Evolutionary conservation across 2,888 invertebrate species (phyloP).

Genomic region (Carabus problematicus): DNA sequence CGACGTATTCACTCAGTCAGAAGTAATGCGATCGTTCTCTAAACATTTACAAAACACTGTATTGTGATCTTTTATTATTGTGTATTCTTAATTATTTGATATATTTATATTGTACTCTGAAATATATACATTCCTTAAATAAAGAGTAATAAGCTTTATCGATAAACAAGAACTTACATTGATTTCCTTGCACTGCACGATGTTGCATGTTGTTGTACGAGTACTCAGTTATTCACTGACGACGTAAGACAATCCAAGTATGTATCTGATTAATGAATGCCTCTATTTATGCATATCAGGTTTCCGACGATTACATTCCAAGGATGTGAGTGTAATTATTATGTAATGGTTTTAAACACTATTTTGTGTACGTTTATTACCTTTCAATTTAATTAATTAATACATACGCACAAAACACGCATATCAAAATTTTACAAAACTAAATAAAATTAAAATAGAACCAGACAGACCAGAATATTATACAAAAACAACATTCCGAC

Average conservation of each 20-base stretch:
- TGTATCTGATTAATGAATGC: too few species aligned
- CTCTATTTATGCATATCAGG: too few species aligned
- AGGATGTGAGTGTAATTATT: too few species aligned
- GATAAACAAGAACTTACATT: constrained; percentile 5
- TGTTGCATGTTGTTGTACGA: too few species aligned
- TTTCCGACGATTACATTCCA: too few species aligned
- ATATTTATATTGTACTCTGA: constrained; percentile 42
- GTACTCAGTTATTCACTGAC: too few species aligned
- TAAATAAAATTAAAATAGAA: constrained; percentile 26
- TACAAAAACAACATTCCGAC: constrained; percentile 27
- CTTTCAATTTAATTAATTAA: constrained; percentile 29
- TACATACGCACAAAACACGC: constrained; percentile 42
- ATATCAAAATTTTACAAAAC: constrained; percentile 43
- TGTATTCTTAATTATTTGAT: constrained; percentile 41
- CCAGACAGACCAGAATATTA: constrained; percentile 18
- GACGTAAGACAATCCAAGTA: too few species aligned
- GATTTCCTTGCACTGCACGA: background rate
- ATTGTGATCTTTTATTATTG: constrained; percentile 40
- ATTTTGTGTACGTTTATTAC: constrained; percentile 40
- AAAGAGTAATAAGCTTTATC: constrained; percentile 36
- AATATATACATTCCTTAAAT: constrained; percentile 41
- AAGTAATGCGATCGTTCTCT: constrained; percentile 18
- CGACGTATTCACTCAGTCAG: background rate
- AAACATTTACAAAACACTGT: constrained; percentile 30
- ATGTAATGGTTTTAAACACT: background rate